A percentile compares a stretch with the other conserved stretches of the same genome.
Conservation (phyloP, 2,113 vertebrate species). For the Meleagris gallopavo region DNA sequence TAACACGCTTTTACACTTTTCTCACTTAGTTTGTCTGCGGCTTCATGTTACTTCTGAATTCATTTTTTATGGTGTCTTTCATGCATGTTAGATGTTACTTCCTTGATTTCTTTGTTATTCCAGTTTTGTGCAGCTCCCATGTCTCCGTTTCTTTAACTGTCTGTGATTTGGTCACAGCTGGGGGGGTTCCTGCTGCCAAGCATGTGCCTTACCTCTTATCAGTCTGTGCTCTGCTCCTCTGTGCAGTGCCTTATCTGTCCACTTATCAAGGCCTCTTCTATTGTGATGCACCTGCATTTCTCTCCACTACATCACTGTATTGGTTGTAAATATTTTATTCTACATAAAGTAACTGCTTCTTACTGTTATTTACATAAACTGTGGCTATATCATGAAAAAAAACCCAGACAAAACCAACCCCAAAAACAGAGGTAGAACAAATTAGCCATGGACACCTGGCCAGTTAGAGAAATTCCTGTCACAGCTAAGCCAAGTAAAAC, state of each 20-base stretch:
- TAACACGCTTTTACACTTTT: background rate
- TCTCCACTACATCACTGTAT: accelerated
- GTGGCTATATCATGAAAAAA: background rate
- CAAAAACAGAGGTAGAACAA: background rate
- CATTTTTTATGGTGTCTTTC: background rate
- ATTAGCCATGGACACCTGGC: background rate
- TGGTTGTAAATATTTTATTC: slow-evolving; percentile 19
- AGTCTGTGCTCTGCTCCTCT: background rate
- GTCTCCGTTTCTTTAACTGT: background rate
- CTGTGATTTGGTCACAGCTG: accelerated
- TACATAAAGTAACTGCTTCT: background rate
- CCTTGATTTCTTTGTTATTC: background rate
- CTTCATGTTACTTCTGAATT: background rate
- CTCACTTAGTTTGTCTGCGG: background rate
- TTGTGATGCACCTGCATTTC: background rate
- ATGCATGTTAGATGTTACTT: background rate
- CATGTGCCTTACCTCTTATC: background rate
- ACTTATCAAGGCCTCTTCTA: slow-evolving; percentile 14
- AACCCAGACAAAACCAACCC: too few relatives aligned
- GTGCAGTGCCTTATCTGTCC: background rate
- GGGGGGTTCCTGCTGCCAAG: background rate
- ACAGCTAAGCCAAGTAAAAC: background rate
- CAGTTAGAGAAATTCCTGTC: slow-evolving; percentile 19
- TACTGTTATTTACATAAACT: background rate
- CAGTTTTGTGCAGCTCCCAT: background rate